phyloP scores from a whole-genome alignment of 1,140 invertebrate genomes.

The Drosophila baimaii region DNA sequence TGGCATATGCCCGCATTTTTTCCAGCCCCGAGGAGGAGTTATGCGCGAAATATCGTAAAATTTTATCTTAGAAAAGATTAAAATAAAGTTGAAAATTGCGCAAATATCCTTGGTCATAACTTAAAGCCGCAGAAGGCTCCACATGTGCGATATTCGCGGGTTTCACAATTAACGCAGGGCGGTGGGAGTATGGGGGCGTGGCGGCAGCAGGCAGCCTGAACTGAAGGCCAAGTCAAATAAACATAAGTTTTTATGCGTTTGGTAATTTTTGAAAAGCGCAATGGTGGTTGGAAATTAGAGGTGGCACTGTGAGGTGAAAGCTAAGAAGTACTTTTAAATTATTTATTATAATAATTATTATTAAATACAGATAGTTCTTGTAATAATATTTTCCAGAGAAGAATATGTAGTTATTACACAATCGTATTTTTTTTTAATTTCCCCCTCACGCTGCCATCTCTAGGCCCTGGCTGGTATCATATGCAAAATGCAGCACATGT shows the following conservation, averaged over 20 bases:
- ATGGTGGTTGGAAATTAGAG: constrained; percentile 35
- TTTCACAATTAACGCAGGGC: constrained; percentile 66
- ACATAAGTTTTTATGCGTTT: constrained; percentile 82
- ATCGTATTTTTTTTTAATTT: no score
- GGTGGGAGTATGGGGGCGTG: constrained; percentile 15
- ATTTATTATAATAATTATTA: no score
- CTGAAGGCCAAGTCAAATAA: constrained; percentile 80
- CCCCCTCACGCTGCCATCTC: constrained; percentile 30
- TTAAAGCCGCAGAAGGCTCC: constrained; percentile 58
- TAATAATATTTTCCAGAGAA: no score
- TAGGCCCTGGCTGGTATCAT: constrained; percentile 50
- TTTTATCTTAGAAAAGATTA: constrained; percentile 76
- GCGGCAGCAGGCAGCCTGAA: constrained; percentile 12
- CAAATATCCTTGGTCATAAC: constrained; percentile 60
- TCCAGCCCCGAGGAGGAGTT: constrained; percentile 14
- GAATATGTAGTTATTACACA: no score
- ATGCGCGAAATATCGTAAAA: constrained; percentile 65
- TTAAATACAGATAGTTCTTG: no score
- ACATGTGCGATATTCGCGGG: constrained; percentile 62
- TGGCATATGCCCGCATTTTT: constrained; percentile 67
- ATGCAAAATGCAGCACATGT: constrained; percentile 82
- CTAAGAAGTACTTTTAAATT: no score
- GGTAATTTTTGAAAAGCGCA: constrained; percentile 50
- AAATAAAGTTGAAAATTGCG: constrained; percentile 73
- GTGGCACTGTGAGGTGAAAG: constrained; percentile 29